Evolutionary conservation across 2,888 invertebrate genomes (phyloP), one percentile per base, ranked within the genome.

Genomic region (Bhutanitis thaidina): DNA sequence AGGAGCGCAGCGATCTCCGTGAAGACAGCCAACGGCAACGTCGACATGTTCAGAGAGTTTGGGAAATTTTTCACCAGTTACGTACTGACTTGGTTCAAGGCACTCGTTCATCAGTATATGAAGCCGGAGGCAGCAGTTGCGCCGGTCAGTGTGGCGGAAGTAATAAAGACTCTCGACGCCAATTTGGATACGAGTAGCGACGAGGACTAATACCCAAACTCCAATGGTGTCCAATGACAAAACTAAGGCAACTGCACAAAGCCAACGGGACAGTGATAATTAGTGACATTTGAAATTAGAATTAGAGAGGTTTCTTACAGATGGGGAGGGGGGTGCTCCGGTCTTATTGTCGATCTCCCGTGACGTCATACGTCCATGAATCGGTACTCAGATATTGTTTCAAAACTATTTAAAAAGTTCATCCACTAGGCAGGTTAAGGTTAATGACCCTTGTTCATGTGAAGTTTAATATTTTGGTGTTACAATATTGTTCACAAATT

Each of bases 61-160:
- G 81, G 80, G 1, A 71, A 64, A 46, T 82, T 80, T 60, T 72
- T 74, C 53, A 58, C 66, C 12, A 59, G 69, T 1, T 55, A 64
- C 1, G 55, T 75, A 55, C 71, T 73, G 25, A 56, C 52, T 27
- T 84, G 82, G 84, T 64, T 74, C 27, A 48, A 55, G 1, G 57
- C 58, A 3, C 55, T 80, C 20, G 32, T 78, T 36, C 63, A 55
- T 38, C 67, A 69, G 4, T 54, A 66, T 52, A 58, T 64, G n/a
- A 53, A 52, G 14, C 8, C 37, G 3, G 10, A 27, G 27, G 30
- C 4, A 12, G 35, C 8, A 5, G 12, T 14, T 2, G 54, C 54
- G 4, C 61, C 60, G 0, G 51, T 57, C 8, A 61, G 62, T 48
- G 59, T 61, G 39, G 65, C 62, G 0, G 60, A 67, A 39, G 57